Evolutionary conservation across 1,140 invertebrate species (phyloP), one percentile per base, ranked within the genome.

Genomic region (Drosophila takahashii): DNA sequence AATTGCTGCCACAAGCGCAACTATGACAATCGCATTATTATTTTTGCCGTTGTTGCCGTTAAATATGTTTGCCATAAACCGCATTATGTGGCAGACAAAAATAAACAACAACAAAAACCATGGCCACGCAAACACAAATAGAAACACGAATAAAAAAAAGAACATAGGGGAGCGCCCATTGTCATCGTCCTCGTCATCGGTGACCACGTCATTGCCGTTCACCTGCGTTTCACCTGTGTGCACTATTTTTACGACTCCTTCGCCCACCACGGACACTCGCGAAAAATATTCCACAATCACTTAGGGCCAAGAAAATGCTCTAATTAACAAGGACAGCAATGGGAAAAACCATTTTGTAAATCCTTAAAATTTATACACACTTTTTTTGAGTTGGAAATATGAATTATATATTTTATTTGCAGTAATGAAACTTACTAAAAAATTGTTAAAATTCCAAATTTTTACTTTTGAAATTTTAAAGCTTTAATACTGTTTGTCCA

Each of bases 21-120:
- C 50, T 69, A 29, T 72, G 60, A 64, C 59, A 74, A 75, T 74
- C 26, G 60, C 72, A 75, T 75, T 75, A 39, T 53, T 61, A 32
- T 70, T 62, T 13, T 26, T 51, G 11, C 27, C 44, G 18, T 15
- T 39, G 29, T 15, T 51, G 11, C 26, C 27, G 26, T 39, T 60
- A 60, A 73, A 73, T 73, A 44, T 60, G 48, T 73, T 61, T 42
- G 16, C 56, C 70, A 44, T 47, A 37, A 61, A 73, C 67, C 56
- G 56, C 69, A 73, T 47, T 73, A 60, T 72, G 47, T 41, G 69
- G 26, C 39, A 39, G 42, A 72, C 66, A 59, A 48, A 41, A 36
- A 42, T 37, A 8, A n/a, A 16, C 39, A 45, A 52, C 11, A 45
- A 29, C 18, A 32, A 22, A 29, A 47, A 22, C 67, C 36, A 59